Base-by-base conservation (phyloP, 2,888 invertebrate species). In the Leptogaster cylindrica region DNA sequence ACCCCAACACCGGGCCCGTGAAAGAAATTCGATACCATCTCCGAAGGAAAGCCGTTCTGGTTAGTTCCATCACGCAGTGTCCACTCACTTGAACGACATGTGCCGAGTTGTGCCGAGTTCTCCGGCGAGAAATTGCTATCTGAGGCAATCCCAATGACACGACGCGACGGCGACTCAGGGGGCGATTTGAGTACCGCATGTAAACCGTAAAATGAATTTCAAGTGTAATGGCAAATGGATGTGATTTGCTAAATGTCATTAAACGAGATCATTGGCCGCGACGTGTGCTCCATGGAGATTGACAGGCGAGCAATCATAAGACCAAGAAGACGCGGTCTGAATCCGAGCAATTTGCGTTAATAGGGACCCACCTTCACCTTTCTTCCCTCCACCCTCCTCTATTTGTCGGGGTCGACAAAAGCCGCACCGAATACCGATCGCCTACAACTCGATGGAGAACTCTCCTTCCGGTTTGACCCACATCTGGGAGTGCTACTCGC, bases 301-400 rank as follows among this genome's bases (percentile, higher is more conserved):
- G 23, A 46, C 64, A 55, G 66, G 46, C 58, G 67, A 36, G 50
- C 58, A 55, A 20, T 61, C 58, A 36, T 28, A 20, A 16, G 16
- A 18, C 33, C 18, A 8, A 14, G 6, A 58, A 51, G 76, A 77
- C 75, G 73, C 72, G 72, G 72, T 72, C 77, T 76, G 73, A 76
- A 78, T 76, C 73, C 74, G 74, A 73, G 70, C 72, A 75, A 76
- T 77, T 73, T 70, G 18, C 51, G 67, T 33, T 39, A 64, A 65
- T 65, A 64, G 61, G 50, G 66, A n/a, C n/a, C 48, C 74, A 76
- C 77, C 73, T 78, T 76, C 74, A 77, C 76, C 75, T 77, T 78
- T n/a, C n/a, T n/a, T n/a, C n/a, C n/a, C n/a, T n/a, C n/a, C n/a
- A n/a, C n/a, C n/a, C n/a, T n/a, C n/a, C n/a, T n/a, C n/a, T n/a